Evolutionary conservation across 2,113 vertebrate genomes (phyloP).

Genomic region (Vicugna pacos): DNA sequence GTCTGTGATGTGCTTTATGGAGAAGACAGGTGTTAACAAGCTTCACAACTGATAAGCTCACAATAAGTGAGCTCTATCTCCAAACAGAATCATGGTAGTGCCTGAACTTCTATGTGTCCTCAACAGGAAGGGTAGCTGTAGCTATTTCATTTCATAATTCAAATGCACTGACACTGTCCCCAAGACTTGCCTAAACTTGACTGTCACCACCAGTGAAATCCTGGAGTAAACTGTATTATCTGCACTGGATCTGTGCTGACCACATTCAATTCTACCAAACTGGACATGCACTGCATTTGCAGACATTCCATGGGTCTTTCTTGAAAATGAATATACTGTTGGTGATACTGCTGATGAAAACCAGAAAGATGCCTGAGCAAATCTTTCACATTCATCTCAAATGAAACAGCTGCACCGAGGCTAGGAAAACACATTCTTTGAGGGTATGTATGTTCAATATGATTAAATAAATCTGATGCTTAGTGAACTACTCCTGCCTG

Average conservation of each 20-base stretch:
- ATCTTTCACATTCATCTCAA: background rate
- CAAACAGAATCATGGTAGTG: background rate
- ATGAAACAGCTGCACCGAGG: background rate
- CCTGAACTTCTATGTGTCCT: background rate
- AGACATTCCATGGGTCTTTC: background rate
- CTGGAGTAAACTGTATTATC: background rate
- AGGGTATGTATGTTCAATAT: background rate
- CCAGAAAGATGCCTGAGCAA: background rate
- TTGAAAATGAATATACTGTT: background rate
- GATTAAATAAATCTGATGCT: background rate
- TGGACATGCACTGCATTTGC: background rate
- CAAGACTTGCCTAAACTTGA: background rate
- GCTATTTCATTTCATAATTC: background rate
- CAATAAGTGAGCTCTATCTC: background rate
- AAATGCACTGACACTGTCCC: background rate
- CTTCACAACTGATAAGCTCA: background rate
- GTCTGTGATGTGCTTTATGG: background rate
- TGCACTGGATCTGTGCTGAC: background rate
- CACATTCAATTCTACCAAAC: background rate
- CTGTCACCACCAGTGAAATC: background rate
- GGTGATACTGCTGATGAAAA: background rate
- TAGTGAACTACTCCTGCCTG: background rate
- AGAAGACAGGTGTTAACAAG: background rate
- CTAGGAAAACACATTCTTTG: background rate
- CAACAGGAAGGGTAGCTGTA: background rate